phyloP scores from a whole-genome alignment of 2,113 vertebrate genomes.

The Eonycteris spelaea region DNA sequence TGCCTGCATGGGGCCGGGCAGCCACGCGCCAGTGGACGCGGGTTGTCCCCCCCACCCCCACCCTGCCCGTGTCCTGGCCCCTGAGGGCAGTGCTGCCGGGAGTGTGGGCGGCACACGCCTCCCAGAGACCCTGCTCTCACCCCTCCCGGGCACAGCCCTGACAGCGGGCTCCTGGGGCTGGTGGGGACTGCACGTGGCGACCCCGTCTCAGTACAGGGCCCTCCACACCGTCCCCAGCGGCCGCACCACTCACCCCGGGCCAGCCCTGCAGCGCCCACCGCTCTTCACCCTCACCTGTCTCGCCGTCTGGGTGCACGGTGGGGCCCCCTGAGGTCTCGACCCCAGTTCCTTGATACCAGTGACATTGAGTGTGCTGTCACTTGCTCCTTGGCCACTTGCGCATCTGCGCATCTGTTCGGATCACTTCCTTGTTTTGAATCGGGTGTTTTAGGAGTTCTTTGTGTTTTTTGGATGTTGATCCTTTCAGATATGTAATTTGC shows the following conservation, averaged over 20 bases:
- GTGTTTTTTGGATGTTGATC: accelerated
- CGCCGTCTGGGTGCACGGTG: not conserved
- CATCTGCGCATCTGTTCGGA: accelerated
- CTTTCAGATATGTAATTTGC: accelerated
- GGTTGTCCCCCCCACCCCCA: not conserved
- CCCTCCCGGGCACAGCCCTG: accelerated
- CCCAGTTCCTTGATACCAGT: accelerated
- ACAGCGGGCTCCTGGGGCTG: not conserved
- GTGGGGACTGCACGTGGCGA: no score
- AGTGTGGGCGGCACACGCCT: accelerated
- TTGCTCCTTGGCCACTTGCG: accelerated
- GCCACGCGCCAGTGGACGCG: accelerated
- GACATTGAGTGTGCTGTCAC: accelerated
- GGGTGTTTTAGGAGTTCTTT: not conserved
- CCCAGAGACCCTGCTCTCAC: not conserved
- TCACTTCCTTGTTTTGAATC: accelerated
- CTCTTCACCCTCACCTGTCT: no score
- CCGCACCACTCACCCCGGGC: no score
- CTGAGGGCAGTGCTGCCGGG: not conserved
- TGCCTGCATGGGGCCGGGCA: no score
- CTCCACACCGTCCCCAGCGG: not conserved
- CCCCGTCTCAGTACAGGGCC: not conserved
- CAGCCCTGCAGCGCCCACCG: no score
- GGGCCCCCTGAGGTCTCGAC: not conserved
- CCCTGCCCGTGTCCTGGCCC: accelerated